A percentile compares a stretch with the other conserved stretches of the same genome.
phyloP scores from a whole-genome alignment of 2,888 invertebrate genomes.

The Catocala nupta region DNA sequence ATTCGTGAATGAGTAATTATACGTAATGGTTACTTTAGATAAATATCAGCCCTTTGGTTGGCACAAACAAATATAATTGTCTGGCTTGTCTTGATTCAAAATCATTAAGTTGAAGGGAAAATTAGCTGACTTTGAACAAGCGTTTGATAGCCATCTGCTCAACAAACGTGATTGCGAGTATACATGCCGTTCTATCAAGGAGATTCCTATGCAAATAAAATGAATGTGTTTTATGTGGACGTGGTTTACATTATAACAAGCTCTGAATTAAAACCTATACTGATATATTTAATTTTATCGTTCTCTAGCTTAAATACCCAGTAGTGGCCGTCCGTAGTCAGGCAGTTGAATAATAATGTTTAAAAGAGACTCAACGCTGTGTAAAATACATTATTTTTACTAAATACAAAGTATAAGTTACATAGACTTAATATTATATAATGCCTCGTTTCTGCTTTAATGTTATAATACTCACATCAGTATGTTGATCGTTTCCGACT shows the following conservation, averaged over 20 bases:
- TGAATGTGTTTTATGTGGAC: constrained; percentile 21
- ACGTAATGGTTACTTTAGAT: constrained; percentile 54
- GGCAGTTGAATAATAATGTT: no score
- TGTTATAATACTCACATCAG: no score
- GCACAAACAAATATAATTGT: constrained; percentile 16
- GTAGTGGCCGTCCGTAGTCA: no score
- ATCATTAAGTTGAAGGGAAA: constrained; percentile 15
- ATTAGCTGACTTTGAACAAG: constrained; percentile 23
- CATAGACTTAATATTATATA: no score
- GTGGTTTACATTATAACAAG: constrained; percentile 31
- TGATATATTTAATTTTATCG: neutral
- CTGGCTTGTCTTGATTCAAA: constrained; percentile 16
- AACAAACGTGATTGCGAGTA: constrained; percentile 18
- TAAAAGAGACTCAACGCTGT: no score
- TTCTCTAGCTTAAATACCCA: no score
- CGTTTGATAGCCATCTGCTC: constrained; percentile 18
- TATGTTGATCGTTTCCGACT: no score
- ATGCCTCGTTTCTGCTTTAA: no score
- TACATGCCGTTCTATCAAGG: constrained; percentile 40
- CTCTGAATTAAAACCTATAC: neutral
- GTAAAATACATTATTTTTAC: no score
- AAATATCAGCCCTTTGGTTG: constrained; percentile 26
- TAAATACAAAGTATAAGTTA: no score
- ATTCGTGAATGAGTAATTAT: constrained; percentile 70
- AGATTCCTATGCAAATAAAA: constrained; percentile 42